Percentiles rank a stretch among this genome's conserved stretches.
Evolutionary conservation across 2,888 invertebrate genomes (phyloP).

Genomic region (Hydriomena furcata): DNA sequence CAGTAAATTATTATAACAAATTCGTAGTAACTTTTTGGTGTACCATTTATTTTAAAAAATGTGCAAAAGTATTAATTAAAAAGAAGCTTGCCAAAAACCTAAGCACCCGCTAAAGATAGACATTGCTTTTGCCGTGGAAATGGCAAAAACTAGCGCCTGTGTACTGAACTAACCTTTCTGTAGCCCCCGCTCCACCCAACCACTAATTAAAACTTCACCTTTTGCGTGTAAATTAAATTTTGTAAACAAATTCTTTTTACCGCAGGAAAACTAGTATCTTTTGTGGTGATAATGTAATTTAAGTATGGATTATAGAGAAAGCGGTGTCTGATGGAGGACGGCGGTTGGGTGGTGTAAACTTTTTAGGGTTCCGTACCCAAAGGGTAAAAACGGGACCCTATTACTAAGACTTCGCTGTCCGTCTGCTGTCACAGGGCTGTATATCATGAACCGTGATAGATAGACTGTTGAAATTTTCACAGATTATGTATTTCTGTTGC

Average conservation of each 20-base stretch:
- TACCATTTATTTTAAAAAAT: not conserved
- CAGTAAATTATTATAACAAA: no score
- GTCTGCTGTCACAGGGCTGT: no score
- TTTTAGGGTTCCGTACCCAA: no score
- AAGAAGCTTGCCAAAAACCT: slow-evolving; percentile 15
- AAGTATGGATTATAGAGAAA: slow-evolving; percentile 15
- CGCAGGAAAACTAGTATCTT: slow-evolving; percentile 20
- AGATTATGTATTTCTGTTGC: no score
- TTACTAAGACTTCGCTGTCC: no score
- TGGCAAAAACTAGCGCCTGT: slow-evolving; percentile 47
- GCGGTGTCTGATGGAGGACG: slow-evolving; percentile 3
- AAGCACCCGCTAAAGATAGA: slow-evolving; percentile 18
- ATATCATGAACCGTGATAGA: no score
- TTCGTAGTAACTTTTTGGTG: no score
- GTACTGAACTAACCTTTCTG: slow-evolving; percentile 25
- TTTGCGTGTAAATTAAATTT: slow-evolving; percentile 38
- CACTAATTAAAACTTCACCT: slow-evolving; percentile 70
- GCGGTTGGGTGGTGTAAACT: slow-evolving; percentile 1
- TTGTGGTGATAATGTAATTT: slow-evolving; percentile 26
- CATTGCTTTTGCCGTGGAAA: slow-evolving; percentile 37
- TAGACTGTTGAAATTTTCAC: no score
- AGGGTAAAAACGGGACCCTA: no score
- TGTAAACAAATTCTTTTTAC: slow-evolving; percentile 29
- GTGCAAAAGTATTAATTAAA: slow-evolving; percentile 10
- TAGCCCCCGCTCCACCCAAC: slow-evolving; percentile 32